Conservation (phyloP, 2,888 invertebrate genomes). For the Perdita meconis region DNA sequence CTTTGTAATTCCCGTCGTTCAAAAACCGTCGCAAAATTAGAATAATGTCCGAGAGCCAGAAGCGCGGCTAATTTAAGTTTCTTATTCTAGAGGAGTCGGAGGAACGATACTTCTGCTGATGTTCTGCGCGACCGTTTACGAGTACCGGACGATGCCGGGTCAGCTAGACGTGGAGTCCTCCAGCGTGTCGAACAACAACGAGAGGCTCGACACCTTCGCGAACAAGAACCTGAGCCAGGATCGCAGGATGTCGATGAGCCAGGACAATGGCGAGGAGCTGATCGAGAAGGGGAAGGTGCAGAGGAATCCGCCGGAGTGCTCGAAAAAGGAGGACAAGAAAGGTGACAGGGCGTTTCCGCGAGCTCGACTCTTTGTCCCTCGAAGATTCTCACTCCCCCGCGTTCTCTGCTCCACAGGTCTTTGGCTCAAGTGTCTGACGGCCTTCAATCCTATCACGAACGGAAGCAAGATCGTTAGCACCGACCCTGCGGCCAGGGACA, state of each 20-base stretch:
- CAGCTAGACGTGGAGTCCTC: conserved; percentile 84
- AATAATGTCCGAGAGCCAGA: no score
- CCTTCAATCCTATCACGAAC: conserved; percentile 91
- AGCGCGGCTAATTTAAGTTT: no score
- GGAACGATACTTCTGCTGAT: conserved; percentile 86
- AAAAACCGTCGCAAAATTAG: conserved; percentile 8
- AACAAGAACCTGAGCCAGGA: conserved; percentile 81
- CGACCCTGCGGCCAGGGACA: conserved; percentile 89
- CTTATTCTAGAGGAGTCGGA: conserved; percentile 85
- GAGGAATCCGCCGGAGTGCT: conserved; percentile 52
- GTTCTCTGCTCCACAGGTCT: conserved; percentile 83
- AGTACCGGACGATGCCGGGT: conserved; percentile 86
- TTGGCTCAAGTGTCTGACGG: conserved; percentile 87
- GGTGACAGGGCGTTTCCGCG: no score
- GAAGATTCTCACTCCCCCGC: not conserved
- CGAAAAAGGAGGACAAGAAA: conserved; percentile 36
- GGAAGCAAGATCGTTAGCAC: conserved; percentile 90
- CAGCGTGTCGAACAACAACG: conserved; percentile 83
- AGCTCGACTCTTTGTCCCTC: no score
- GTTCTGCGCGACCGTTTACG: conserved; percentile 88
- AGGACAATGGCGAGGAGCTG: conserved; percentile 83
- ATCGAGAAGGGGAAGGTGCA: conserved; percentile 77
- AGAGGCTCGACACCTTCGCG: conserved; percentile 85
- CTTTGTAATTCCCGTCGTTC: conserved; percentile 7
- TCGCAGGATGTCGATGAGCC: conserved; percentile 78